Percentiles rank a stretch among this genome's conserved stretches.
Conservation (phyloP, 2,888 invertebrate genomes). For the Ceriagrion tenellum region DNA sequence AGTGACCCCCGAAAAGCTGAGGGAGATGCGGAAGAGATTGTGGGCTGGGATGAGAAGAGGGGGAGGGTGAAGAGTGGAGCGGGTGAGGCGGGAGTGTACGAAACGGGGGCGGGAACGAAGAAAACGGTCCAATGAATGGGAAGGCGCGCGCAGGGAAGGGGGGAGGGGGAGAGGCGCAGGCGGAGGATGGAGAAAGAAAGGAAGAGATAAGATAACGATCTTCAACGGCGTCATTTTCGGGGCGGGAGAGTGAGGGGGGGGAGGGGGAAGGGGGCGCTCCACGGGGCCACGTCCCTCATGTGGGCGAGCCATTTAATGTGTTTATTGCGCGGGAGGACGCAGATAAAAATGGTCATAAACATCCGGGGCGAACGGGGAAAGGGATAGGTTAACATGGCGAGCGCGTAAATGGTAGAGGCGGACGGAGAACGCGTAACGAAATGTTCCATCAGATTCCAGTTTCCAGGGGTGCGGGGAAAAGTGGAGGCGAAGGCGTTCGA, state of each 20-base stretch:
- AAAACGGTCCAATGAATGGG: slow-evolving; percentile 60
- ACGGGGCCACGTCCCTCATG: slow-evolving; percentile 14
- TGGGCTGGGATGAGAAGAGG: not conserved
- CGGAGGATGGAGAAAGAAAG: not conserved
- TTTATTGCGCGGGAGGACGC: not conserved
- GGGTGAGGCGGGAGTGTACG: not conserved
- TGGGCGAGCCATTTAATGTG: slow-evolving; percentile 15
- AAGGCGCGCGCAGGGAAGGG: not conserved
- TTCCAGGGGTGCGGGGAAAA: not conserved
- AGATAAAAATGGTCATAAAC: slow-evolving; percentile 18
- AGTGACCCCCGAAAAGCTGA: slow-evolving; percentile 36
- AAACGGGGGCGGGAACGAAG: not conserved
- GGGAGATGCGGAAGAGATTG: slow-evolving; percentile 51
- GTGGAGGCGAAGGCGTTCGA: not conserved
- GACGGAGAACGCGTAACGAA: not conserved
- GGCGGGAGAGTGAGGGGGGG: not conserved
- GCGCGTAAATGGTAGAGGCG: not conserved
- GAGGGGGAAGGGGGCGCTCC: too few species aligned
- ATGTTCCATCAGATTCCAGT: not conserved
- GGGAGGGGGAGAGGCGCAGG: not conserved
- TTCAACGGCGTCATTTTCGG: slow-evolving; percentile 35
- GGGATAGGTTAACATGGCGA: not conserved
- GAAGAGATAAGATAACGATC: slow-evolving; percentile 20
- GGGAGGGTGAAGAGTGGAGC: slow-evolving; percentile 55
- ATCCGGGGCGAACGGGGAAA: not conserved